These are phyloP conservation scores for Dendrocincla fuliginosa DNA, from an alignment of 2,797 vertebrate genomes.

Conservation along the genomic window DNA sequence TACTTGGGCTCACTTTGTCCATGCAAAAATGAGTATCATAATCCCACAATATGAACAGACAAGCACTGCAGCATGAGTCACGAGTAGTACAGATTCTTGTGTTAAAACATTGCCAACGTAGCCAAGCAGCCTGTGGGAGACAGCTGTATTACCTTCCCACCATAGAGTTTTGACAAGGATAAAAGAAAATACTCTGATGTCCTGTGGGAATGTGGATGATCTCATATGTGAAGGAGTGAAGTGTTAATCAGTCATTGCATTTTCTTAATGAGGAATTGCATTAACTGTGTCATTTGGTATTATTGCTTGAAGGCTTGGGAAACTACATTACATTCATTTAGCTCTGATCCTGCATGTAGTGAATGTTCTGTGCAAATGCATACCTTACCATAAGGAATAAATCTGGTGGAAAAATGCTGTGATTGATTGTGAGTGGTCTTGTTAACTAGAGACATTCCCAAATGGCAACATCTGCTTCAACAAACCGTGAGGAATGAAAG, in stretches of 20 bases:
- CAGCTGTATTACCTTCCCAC: not conserved
- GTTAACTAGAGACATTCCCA: slow-evolving; percentile 61
- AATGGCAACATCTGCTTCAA: slow-evolving; percentile 54
- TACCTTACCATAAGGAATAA: slow-evolving; percentile 56
- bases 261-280: slow-evolving; percentile 10
- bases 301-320: not conserved
- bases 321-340: not conserved
- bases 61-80: not conserved
- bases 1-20: not conserved
- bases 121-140: not conserved
- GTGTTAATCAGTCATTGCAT: not conserved
- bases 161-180: not conserved
- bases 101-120: not conserved
- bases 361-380: slow-evolving; percentile 28
- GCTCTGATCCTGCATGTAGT: not conserved
- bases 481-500: slow-evolving; percentile 64
- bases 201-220: not conserved
- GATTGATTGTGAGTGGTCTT: slow-evolving; percentile 53
- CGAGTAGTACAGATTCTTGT: accelerated
- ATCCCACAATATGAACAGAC: not conserved
- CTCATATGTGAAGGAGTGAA: slow-evolving; percentile 30
- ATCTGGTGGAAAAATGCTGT: slow-evolving; percentile 46
- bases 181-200: not conserved
- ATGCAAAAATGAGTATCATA: not conserved
- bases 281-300: slow-evolving; percentile 21